Evolutionary conservation across 2,888 invertebrate genomes (phyloP).

Genomic region (Scrobipalpa atriplicella): DNA sequence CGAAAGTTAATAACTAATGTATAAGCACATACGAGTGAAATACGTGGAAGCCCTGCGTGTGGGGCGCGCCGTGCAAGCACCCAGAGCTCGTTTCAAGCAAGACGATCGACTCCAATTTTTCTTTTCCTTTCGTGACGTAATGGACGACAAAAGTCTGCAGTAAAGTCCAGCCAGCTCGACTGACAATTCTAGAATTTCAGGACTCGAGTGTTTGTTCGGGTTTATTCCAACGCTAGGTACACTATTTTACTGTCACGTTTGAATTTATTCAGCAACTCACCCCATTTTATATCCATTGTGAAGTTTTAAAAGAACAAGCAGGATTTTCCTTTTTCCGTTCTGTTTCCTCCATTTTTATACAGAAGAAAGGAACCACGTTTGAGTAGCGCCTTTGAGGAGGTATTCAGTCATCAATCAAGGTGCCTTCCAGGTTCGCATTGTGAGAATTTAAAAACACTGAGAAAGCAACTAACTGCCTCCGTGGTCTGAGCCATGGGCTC

Average conservation of each 20-base stretch:
- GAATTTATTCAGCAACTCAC: neutral
- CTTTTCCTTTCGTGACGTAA: constrained; percentile 51
- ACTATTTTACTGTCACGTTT: neutral
- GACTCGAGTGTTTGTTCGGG: neutral
- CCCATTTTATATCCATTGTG: neutral
- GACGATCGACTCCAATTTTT: constrained; percentile 57
- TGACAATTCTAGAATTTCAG: neutral
- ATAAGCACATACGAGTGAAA: no score
- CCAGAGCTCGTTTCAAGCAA: constrained; percentile 53
- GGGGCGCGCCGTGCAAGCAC: constrained; percentile 16
- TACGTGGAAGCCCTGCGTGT: no score
- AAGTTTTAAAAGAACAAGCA: neutral
- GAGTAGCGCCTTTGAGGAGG: neutral
- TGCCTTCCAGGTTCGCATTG: constrained; percentile 34
- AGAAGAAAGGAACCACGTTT: constrained; percentile 3
- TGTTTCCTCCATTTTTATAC: neutral
- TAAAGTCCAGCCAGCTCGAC: constrained; percentile 21
- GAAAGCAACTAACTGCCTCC: no score
- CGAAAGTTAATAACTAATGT: no score
- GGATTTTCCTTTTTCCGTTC: constrained; percentile 3
- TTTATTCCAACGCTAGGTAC: neutral
- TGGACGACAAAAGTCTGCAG: constrained; percentile 48
- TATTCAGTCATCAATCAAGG: neutral
- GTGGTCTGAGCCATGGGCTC: no score
- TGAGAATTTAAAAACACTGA: constrained; percentile 45